Evolutionary conservation across 2,888 invertebrate species (phyloP).

Genomic region (Drosophila siamana): DNA sequence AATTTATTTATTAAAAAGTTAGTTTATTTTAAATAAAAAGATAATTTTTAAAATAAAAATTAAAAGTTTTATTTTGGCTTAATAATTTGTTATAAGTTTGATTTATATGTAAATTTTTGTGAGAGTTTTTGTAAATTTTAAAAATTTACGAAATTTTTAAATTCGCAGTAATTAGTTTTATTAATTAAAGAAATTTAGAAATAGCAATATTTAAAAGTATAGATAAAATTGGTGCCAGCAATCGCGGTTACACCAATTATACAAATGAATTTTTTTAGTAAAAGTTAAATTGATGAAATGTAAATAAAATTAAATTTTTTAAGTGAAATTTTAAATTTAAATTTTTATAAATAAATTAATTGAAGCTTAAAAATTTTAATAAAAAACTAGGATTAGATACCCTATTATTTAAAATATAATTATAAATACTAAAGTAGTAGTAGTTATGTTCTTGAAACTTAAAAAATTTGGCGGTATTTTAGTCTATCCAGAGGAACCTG

Average conservation of each 20-base stretch:
- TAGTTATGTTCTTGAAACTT: constrained; percentile 88
- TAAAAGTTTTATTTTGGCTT: constrained; percentile 86
- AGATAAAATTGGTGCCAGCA: constrained; percentile 88
- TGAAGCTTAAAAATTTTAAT: constrained; percentile 87
- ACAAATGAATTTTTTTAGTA: constrained; percentile 87
- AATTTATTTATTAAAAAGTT: constrained; percentile 15
- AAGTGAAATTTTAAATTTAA: constrained; percentile 75
- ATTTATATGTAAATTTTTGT: constrained; percentile 87
- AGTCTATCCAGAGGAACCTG: constrained; percentile 90
- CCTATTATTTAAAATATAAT: constrained; percentile 87
- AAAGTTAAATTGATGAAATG: constrained; percentile 67
- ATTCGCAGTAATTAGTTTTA: constrained; percentile 86
- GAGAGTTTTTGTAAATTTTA: constrained; percentile 84
- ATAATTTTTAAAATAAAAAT: too few species aligned
- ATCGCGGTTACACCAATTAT: constrained; percentile 89
- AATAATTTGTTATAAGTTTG: constrained; percentile 86
- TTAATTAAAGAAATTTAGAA: constrained; percentile 88
- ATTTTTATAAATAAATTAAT: constrained; percentile 86
- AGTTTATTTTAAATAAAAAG: constrained; percentile 12
- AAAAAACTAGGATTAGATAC: constrained; percentile 90
- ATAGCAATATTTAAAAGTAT: constrained; percentile 87
- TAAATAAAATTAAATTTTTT: constrained; percentile 87
- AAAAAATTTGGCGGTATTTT: constrained; percentile 90
- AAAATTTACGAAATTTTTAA: constrained; percentile 85
- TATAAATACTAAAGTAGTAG: constrained; percentile 86